Percentiles rank a stretch among this genome's conserved stretches.
Evolutionary conservation across 2,888 invertebrate species (phyloP).

Genomic region (Belgica antarctica): DNA sequence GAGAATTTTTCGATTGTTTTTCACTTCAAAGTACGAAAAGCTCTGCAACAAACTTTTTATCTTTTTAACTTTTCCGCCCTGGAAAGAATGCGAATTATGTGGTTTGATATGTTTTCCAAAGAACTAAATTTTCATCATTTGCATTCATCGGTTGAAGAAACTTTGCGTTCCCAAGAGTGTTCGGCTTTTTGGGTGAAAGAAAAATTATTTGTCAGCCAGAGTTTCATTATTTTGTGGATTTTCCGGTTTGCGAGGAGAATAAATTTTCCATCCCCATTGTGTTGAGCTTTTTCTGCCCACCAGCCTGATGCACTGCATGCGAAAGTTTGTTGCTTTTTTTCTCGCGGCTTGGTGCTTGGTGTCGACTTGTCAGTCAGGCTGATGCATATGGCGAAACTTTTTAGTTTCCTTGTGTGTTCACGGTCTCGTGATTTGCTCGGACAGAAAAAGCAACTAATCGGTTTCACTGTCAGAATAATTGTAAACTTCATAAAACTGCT

Average conservation of each 20-base stretch:
- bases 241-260: not conserved
- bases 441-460: not conserved
- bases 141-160: too few relatives aligned
- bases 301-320: not conserved
- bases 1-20: too few relatives aligned
- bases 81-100: too few relatives aligned
- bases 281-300: conserved; percentile 19
- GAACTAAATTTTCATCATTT: too few relatives aligned
- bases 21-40: too few relatives aligned
- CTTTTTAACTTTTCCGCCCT: too few relatives aligned
- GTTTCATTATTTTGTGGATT: not conserved
- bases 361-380: conserved; percentile 9
- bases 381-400: conserved; percentile 2
- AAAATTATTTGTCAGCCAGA: too few relatives aligned
- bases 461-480: not conserved
- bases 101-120: too few relatives aligned
- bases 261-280: not conserved
- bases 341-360: not conserved
- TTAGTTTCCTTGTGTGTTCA: not conserved
- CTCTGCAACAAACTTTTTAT: too few relatives aligned
- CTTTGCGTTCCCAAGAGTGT: too few relatives aligned
- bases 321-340: not conserved
- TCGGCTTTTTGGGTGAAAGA: not conserved
- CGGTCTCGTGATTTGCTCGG: not conserved
- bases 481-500: not conserved